Evolutionary conservation across 2,888 invertebrate species (phyloP).

Genomic region (Sminthurides aquaticus): DNA sequence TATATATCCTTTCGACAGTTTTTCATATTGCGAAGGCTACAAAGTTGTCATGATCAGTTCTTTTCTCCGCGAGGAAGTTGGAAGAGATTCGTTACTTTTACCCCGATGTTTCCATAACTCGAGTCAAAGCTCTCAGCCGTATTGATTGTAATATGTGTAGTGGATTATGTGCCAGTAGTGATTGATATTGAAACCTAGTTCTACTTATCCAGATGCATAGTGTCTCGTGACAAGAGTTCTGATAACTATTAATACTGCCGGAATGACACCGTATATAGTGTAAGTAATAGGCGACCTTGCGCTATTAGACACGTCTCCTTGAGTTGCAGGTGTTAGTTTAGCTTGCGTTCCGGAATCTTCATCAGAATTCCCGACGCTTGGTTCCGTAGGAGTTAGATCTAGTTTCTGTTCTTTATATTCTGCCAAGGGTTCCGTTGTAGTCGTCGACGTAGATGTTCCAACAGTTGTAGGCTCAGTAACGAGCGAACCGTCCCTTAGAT

Average conservation of each 20-base stretch:
- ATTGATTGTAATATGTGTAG: not conserved
- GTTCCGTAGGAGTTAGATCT: not conserved
- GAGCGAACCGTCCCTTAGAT: conserved; percentile 63
- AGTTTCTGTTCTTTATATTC: not conserved
- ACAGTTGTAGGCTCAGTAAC: conserved; percentile 70
- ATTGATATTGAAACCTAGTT: too few relatives aligned
- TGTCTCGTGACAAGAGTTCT: not conserved
- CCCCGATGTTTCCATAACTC: not conserved
- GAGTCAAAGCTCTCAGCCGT: conserved; percentile 2
- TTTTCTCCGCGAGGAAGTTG: not conserved
- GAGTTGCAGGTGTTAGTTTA: not conserved
- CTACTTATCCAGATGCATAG: not conserved
- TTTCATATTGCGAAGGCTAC: not conserved
- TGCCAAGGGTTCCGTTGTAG: conserved; percentile 16
- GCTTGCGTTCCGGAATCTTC: not conserved
- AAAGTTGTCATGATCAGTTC: conserved; percentile 7
- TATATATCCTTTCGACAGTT: not conserved
- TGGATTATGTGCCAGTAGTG: too few relatives aligned
- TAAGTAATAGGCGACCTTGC: not conserved
- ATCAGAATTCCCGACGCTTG: not conserved
- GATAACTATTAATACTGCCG: not conserved
- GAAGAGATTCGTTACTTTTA: conserved; percentile 5
- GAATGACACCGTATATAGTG: not conserved
- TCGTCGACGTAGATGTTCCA: conserved; percentile 52
- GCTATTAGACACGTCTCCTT: not conserved